Evolutionary conservation across 2,888 invertebrate species (phyloP).

Genomic region (Ichneumoninae sp.): DNA sequence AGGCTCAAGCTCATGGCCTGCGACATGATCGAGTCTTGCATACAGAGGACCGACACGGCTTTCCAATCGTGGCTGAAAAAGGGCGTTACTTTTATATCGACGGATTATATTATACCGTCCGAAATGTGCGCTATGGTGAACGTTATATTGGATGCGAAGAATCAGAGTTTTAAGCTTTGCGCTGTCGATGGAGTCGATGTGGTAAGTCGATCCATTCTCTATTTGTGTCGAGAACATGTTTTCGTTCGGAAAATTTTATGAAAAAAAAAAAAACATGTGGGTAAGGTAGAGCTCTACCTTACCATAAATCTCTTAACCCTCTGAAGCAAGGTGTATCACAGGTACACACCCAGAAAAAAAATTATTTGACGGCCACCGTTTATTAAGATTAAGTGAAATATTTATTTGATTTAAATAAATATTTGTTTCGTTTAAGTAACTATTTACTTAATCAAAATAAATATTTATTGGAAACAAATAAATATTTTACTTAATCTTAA

Average conservation of each 20-base stretch:
- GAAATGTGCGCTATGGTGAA: slow-evolving; percentile 99
- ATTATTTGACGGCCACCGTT: no score
- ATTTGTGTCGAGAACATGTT: not conserved
- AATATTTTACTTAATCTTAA: no score
- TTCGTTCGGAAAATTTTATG: not conserved
- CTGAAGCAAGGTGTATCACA: no score
- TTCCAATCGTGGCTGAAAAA: slow-evolving; percentile 96
- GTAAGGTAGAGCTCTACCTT: slow-evolving; percentile 52
- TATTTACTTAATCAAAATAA: no score
- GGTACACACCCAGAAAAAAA: no score
- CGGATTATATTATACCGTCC: slow-evolving; percentile 98
- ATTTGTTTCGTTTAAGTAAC: no score
- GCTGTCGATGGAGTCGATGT: slow-evolving; percentile 98
- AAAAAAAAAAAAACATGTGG: slow-evolving; percentile 35
- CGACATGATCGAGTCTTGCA: slow-evolving; percentile 99
- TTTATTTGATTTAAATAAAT: no score
- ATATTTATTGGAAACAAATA: no score
- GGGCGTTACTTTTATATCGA: slow-evolving; percentile 96
- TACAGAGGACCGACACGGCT: slow-evolving; percentile 94
- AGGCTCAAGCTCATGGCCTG: slow-evolving; percentile 98
- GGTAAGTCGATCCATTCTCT: slow-evolving; percentile 87
- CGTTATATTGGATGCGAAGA: slow-evolving; percentile 98
- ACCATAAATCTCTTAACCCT: not conserved
- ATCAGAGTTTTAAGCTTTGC: slow-evolving; percentile 97
- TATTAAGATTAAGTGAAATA: no score